Percentiles rank a stretch among this genome's conserved stretches.
phyloP scores from a whole-genome alignment of 2,797 vertebrate species.

The Gymnoscopelus microlampas region DNA sequence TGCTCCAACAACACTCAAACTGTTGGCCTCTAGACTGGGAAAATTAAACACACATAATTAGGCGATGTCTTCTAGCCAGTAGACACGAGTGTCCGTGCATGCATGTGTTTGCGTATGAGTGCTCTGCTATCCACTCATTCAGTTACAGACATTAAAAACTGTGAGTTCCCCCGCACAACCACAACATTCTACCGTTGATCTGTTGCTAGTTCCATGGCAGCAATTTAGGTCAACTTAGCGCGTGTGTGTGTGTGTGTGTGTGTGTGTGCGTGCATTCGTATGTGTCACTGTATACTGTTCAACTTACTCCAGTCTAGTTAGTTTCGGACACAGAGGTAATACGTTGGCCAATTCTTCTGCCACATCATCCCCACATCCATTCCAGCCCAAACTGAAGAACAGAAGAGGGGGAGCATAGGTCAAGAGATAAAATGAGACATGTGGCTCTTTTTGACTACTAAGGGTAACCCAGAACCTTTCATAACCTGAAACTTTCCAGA shows the following conservation, averaged over 20 bases:
- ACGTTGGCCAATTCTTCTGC: conserved; percentile 77
- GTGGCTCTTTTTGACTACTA: too few species aligned
- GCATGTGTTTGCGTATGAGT: too few species aligned
- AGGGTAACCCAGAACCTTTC: too few species aligned
- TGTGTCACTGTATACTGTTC: background rate
- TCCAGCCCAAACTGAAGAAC: conserved; percentile 88
- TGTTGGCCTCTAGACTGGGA: conserved; percentile 88
- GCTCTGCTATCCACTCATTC: too few species aligned
- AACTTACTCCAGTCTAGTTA: conserved; percentile 89
- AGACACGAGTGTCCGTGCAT: too few species aligned
- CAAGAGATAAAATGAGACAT: background rate
- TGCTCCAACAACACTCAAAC: conserved; percentile 79
- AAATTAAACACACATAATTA: conserved; percentile 31
- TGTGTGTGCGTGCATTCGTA: background rate
- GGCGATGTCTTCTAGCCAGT: too few species aligned
- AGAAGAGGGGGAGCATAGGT: background rate
- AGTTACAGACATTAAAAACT: too few species aligned
- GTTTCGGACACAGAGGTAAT: conserved; percentile 79
- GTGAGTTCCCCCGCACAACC: too few species aligned
- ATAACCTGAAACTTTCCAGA: too few species aligned
- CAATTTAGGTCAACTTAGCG: background rate
- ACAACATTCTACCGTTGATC: too few species aligned
- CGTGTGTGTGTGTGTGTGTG: background rate
- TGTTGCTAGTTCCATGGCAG: too few species aligned
- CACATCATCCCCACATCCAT: conserved; percentile 83